Base-by-base conservation (phyloP, 2,797 vertebrate genomes). In the Leuciscus waleckii region DNA sequence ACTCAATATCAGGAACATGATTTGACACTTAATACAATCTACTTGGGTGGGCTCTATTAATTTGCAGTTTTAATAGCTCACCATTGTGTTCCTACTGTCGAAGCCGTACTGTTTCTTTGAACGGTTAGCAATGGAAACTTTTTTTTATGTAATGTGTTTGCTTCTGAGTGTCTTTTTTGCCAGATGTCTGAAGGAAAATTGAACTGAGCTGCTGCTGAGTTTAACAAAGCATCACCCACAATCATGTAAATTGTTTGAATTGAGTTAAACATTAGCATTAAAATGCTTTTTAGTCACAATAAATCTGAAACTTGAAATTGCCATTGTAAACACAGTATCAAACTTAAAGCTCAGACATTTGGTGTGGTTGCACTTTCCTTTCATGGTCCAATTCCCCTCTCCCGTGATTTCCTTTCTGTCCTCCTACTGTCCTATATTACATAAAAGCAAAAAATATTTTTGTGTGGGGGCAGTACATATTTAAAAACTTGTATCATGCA, bases 91-190 rank as follows among this genome's bases (percentile, higher is more conserved):
- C 61, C 16, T 65, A 14, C 17, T 43, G 46, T 58, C 4, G 77
- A 83, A 39, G 61, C 46, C 19, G 3, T 26, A 78, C 78, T 70
- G 37, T 69, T 58, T 29, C 13, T 35, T 70, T 56, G 19, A 68
- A 69, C 19, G 21, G 41, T 26, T 83, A 9, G 56, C 14, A 54
- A n/a, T 67, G 41, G 39, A 83, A 76, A 10, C n/a, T 65, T 61
- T 49, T 67, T 49, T 67, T 39, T 8, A 75, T 26, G 14, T 65
- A 39, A 65, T 46, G 26, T n/a, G 56, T 83, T 65, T 75, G 81
- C 54, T 32, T 75, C 58, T 14, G 10, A 67, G 43, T 76, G 58
- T 84, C n/a, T 77, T 51, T 77, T 84, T 32, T 70, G 49, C 70
- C n/a, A 2, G 3, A 41, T 43, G n/a, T 68, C 35, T 67, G 43